Conservation (phyloP, 2,797 vertebrate species). For the Holocentrus rufus region DNA sequence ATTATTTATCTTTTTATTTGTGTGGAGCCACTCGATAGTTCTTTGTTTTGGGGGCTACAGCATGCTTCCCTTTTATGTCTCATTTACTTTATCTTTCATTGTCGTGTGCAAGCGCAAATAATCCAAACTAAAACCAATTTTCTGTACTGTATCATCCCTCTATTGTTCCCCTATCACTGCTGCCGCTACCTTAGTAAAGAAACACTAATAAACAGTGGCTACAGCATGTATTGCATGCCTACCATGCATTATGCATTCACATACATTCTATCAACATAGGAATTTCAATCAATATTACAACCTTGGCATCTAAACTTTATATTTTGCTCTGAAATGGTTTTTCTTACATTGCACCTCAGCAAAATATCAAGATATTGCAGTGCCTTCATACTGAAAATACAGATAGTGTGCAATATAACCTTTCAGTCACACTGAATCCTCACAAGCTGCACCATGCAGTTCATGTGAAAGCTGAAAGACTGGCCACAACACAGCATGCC, state of each 20-base stretch:
- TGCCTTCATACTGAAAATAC: constrained; percentile 19
- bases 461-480: constrained; percentile 56
- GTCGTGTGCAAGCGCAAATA: constrained; percentile 22
- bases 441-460: constrained; percentile 54
- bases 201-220: background rate
- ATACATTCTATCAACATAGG: background rate
- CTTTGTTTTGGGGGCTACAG: background rate
- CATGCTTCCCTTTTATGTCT: background rate
- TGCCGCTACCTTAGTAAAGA: background rate
- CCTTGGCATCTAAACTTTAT: background rate
- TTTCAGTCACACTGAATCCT: constrained; percentile 14
- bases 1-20: constrained; percentile 1
- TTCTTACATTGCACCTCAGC: background rate
- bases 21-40: background rate
- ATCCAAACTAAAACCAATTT: background rate
- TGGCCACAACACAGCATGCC: constrained; percentile 64
- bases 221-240: no score
- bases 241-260: background rate
- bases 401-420: constrained; percentile 15
- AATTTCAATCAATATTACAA: background rate
- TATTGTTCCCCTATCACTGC: background rate
- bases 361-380: background rate
- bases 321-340: background rate
- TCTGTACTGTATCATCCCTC: background rate
- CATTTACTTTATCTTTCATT: constrained; percentile 17